Evolutionary conservation across 2,888 invertebrate species (phyloP).

Genomic region (Pseudoips prasinana): DNA sequence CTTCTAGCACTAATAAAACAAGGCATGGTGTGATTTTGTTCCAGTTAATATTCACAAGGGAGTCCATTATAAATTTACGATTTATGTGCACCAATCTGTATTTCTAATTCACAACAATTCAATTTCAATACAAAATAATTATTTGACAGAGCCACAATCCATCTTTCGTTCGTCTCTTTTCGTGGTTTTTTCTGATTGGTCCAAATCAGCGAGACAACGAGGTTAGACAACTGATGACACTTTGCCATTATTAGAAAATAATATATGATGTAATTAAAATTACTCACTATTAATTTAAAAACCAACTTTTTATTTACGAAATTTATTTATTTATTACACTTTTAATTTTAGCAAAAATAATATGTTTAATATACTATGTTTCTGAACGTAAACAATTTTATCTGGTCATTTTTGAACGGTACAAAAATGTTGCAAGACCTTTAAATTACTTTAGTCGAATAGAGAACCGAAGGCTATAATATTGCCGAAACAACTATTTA

Average conservation of each 20-base stretch:
- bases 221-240: slow-evolving; percentile 10
- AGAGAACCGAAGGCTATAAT: no score
- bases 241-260: slow-evolving; percentile 13
- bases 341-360: no score
- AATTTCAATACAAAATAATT: slow-evolving; percentile 65
- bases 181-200: slow-evolving; percentile 81
- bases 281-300: no score
- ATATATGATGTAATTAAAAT: no score
- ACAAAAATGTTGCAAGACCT: no score
- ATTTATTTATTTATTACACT: no score
- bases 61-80: slow-evolving; percentile 72
- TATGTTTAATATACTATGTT: no score
- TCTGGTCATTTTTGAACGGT: no score
- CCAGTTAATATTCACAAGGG: slow-evolving; percentile 79
- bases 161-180: slow-evolving; percentile 77
- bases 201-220: slow-evolving; percentile 66
- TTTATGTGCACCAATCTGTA: slow-evolving; percentile 53
- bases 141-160: slow-evolving; percentile 72
- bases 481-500: no score
- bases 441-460: no score
- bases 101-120: slow-evolving; percentile 45
- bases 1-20: slow-evolving; percentile 84
- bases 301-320: no score
- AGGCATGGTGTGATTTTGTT: slow-evolving; percentile 86
- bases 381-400: no score